Base-by-base conservation (phyloP, 2,797 vertebrate species). In the Chromis chromis region DNA sequence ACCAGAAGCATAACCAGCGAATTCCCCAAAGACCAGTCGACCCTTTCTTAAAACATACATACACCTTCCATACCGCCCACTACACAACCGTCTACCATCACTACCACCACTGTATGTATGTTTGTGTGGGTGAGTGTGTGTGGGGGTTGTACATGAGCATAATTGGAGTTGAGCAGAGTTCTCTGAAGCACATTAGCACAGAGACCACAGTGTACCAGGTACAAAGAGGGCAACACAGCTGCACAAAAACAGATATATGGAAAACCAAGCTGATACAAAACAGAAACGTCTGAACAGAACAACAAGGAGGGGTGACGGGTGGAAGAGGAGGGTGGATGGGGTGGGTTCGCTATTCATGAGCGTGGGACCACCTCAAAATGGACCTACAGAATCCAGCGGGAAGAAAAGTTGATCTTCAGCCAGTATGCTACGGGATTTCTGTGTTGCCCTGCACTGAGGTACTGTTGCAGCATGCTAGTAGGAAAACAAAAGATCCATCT, bases 241-340 rank as follows among this genome's bases (percentile, higher is more conserved):
- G 88, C 40, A 31, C 78, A 86, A 89, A 89, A 92, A 87, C 89
- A 92, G 83, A 83, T 86, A 83, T 56, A 82, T 81, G 84, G 89
- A 93, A 91, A 91, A 88, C 57, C 49, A 49, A 73, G 78, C 68
- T 88, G 92, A 94, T 77, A 88, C 78, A 91, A 92, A 93, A 87
- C 93, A 94, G 92, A 93, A 80, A 84, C 53, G 65, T 76, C 87
- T 82, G 68, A 84, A 74, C 48, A 50, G 71, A 89, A 89, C 81
- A 88, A 81, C 85, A 89, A 86, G 74, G 79, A 74, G 77, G 63
- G 78, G 59, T 39, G 52, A 64, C 19, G 25, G 57, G 68, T 56
- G 50, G 44, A 42, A 14, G 8, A 27, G 68, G 42, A 22, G n/a
- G 31, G 21, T 1, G 21, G 46, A 21, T 27, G 77, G 42, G 13